A percentile compares a stretch with the other conserved stretches of the same genome.
Conservation (phyloP, 1,140 invertebrate genomes). For the Dendroctonus ponderosae region DNA sequence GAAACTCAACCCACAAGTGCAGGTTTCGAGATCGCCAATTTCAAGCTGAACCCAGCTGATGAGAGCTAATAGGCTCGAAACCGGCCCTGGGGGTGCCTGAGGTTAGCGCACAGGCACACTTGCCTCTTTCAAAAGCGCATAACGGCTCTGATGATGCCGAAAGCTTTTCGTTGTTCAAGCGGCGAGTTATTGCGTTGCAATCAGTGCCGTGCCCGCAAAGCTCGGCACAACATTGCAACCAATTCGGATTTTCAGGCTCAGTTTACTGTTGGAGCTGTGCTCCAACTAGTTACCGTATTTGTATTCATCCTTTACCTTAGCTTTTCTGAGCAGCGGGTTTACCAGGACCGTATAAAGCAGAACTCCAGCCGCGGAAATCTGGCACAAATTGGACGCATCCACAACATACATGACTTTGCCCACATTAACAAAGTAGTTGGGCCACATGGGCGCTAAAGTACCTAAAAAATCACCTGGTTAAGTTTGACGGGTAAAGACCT, state of each 20-base stretch:
- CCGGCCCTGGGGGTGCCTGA: no score
- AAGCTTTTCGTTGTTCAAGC: no score
- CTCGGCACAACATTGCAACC: not conserved
- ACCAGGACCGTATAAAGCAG: constrained; percentile 72
- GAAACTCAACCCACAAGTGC: no score
- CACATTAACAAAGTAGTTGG: constrained; percentile 66
- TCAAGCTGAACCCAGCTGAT: no score
- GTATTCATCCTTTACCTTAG: constrained; percentile 55
- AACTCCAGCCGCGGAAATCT: constrained; percentile 77
- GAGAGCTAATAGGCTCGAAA: no score
- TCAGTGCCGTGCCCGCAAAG: not conserved
- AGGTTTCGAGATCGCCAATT: no score
- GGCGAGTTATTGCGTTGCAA: not conserved
- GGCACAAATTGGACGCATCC: constrained; percentile 75
- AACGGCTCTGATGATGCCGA: no score
- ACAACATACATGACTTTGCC: constrained; percentile 74
- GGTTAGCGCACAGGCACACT: no score
- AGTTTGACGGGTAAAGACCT: not conserved
- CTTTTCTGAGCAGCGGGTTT: constrained; percentile 62
- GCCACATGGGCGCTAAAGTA: constrained; percentile 76
- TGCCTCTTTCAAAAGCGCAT: no score
- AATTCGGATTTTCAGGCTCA: not conserved
- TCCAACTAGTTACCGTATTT: constrained; percentile 16
- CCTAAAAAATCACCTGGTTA: constrained; percentile 43
- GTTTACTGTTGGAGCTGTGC: not conserved